phyloP scores from a whole-genome alignment of 2,113 vertebrate genomes.

The Takifugu bimaculatus region DNA sequence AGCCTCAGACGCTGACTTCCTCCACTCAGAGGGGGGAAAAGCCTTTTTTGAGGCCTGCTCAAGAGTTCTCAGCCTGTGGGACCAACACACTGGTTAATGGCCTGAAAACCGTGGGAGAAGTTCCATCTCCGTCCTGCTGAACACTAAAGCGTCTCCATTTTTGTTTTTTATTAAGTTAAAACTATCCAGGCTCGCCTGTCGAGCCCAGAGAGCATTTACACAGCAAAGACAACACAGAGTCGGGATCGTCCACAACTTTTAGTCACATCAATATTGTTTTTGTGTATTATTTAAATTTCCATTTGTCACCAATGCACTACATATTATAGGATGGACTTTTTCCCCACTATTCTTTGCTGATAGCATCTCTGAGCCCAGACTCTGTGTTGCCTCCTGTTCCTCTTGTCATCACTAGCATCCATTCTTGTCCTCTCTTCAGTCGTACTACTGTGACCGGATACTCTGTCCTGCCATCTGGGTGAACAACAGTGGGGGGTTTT shows the following conservation, averaged over 20 bases:
- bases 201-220: constrained; percentile 46
- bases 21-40: not conserved
- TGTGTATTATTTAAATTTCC: constrained; percentile 32
- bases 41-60: constrained; percentile 23
- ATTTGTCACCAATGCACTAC: constrained; percentile 21
- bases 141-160: constrained; percentile 31
- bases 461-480: constrained; percentile 57
- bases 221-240: constrained; percentile 44
- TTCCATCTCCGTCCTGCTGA: constrained; percentile 46
- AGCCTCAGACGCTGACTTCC: not conserved
- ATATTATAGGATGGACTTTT: constrained; percentile 5
- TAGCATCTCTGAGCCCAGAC: not conserved
- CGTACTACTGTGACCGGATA: constrained; percentile 62
- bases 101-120: constrained; percentile 53
- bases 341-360: not conserved
- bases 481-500: constrained; percentile 28
- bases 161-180: not conserved
- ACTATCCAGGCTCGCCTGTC: constrained; percentile 31
- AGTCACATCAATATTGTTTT: constrained; percentile 6
- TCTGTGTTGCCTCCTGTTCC: constrained; percentile 34
- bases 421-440: constrained; percentile 47
- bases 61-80: constrained; percentile 24
- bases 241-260: constrained; percentile 32
- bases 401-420: constrained; percentile 36
- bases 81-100: constrained; percentile 42